Base-by-base conservation (phyloP, 2,113 vertebrate genomes). In the Colossoma macropomum region DNA sequence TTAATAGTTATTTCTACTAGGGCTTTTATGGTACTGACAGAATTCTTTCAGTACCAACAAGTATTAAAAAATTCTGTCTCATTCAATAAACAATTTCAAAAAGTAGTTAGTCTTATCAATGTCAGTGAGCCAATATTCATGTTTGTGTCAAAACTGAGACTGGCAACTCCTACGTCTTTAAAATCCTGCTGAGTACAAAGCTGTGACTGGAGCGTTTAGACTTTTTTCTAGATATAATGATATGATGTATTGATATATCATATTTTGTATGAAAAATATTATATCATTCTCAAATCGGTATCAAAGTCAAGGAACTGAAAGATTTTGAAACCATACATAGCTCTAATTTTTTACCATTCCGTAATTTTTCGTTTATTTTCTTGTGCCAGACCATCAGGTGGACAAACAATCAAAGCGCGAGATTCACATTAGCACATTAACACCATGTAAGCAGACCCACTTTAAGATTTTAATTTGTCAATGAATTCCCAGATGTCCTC, bases 401-500 rank as follows among this genome's bases (percentile, higher is more conserved):
- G 23, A 75, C 59, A 8, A n/a, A 74, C 71, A 16, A 32, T 50
- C 79, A 74, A 59, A 54, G 62, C 54, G 25, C 75, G 54, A 12
- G 60, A 48, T 52, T 27, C 30, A 34, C 45, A 27, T 73, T 73
- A 63, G 69, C 69, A 62, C 54, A 60, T 13, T n/a, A 50, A 32
- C 56, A 74, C 28, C 28, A 54, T 75, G 48, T 52, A 75, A 54
- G 60, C 60, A 65, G 41, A 10, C 54, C 16, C 19, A 0, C 19
- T 76, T 70, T 75, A 60, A 28, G 30, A 79, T 38, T 78, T 8
- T 73, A 68, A 60, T 21, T 76, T 63, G 65, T 82, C 34, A 69
- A 10, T 60, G 59, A 54, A 32, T 68, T 15, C 11, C 19, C 48
- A 76, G 30, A 70, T 54, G 59, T 85, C 72, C 66, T 65, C 68